A percentile compares a stretch with the other conserved stretches of the same genome.
Conservation (phyloP, 1,140 invertebrate species). For the Trissolcus basalis region DNA sequence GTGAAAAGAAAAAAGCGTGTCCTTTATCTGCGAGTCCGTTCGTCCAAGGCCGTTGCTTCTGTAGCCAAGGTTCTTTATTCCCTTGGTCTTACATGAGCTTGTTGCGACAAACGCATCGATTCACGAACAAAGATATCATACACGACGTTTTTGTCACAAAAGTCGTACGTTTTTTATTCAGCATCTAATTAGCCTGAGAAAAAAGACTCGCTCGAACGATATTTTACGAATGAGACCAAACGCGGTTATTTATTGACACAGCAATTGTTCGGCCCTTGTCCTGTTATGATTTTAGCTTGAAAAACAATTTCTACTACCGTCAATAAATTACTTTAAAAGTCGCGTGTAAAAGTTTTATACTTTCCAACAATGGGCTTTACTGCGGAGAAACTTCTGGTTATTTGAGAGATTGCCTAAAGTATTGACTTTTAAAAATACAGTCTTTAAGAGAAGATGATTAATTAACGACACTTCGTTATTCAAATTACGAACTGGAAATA, state of each 20-base stretch:
- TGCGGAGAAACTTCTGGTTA: no score
- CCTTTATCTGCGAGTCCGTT: slow-evolving; percentile 56
- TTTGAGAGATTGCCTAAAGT: no score
- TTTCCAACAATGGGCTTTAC: no score
- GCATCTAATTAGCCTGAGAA: slow-evolving; percentile 27
- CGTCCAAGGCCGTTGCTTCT: slow-evolving; percentile 44
- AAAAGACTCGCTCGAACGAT: slow-evolving; percentile 11
- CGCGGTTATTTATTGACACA: background rate
- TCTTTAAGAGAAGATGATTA: no score
- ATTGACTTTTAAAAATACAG: no score
- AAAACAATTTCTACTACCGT: background rate
- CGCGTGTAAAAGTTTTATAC: no score
- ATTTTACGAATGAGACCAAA: slow-evolving; percentile 1
- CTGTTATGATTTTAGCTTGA: background rate
- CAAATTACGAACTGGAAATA: no score
- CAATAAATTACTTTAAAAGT: no score
- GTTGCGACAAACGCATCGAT: slow-evolving; percentile 54
- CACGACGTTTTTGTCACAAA: slow-evolving; percentile 44
- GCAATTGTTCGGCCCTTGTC: no score
- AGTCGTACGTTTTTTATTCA: slow-evolving; percentile 48
- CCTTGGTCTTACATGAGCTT: slow-evolving; percentile 29
- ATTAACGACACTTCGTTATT: no score
- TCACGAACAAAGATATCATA: slow-evolving; percentile 45
- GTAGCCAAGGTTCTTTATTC: slow-evolving; percentile 43
- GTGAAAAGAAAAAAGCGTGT: slow-evolving; percentile 60